Percentiles rank a stretch among this genome's conserved stretches.
These are phyloP conservation scores for Esox lucius DNA, from an alignment of 2,797 vertebrate species.

Conservation along the genomic window DNA sequence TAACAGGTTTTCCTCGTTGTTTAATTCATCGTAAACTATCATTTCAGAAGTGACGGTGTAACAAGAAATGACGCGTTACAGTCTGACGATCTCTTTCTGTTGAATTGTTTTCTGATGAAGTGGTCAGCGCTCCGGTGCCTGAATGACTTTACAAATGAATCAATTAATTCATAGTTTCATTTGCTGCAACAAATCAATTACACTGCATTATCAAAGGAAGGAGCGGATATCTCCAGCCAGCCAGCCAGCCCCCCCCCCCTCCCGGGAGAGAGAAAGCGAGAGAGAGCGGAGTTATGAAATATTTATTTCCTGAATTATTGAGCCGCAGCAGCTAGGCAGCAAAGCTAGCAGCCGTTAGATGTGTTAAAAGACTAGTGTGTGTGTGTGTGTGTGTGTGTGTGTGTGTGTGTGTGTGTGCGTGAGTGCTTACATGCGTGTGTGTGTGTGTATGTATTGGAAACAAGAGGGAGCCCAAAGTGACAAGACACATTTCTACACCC, in stretches of 20 bases:
- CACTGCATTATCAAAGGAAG: slow-evolving; percentile 63
- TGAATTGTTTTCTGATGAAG: slow-evolving; percentile 51
- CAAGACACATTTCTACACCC: slow-evolving; percentile 34
- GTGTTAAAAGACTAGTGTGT: slow-evolving; percentile 38
- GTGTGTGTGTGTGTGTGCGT: too few species aligned
- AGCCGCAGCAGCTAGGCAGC: slow-evolving; percentile 41
- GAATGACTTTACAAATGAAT: too few species aligned
- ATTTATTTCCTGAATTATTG: slow-evolving; percentile 68
- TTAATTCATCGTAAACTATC: neutral
- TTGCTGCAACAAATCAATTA: slow-evolving; percentile 65
- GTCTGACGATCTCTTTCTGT: slow-evolving; percentile 45
- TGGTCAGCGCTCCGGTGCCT: slow-evolving; percentile 28
- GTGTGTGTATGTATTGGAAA: neutral
- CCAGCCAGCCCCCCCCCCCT: slow-evolving; percentile 8
- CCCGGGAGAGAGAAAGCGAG: too few species aligned
- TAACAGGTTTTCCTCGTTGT: neutral
- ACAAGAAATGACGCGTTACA: slow-evolving; percentile 51
- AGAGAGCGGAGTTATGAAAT: slow-evolving; percentile 65
- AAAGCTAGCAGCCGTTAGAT: slow-evolving; percentile 51
- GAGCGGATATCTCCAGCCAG: slow-evolving; percentile 55
- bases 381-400: too few species aligned
- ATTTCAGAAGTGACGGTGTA: slow-evolving; percentile 11
- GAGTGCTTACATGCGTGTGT: too few species aligned
- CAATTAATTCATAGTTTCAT: slow-evolving; percentile 13
- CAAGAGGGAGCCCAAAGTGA: neutral